These are phyloP conservation scores for Plutomurus gul DNA, from an alignment of 1,140 invertebrate genomes.

Conservation along the genomic window DNA sequence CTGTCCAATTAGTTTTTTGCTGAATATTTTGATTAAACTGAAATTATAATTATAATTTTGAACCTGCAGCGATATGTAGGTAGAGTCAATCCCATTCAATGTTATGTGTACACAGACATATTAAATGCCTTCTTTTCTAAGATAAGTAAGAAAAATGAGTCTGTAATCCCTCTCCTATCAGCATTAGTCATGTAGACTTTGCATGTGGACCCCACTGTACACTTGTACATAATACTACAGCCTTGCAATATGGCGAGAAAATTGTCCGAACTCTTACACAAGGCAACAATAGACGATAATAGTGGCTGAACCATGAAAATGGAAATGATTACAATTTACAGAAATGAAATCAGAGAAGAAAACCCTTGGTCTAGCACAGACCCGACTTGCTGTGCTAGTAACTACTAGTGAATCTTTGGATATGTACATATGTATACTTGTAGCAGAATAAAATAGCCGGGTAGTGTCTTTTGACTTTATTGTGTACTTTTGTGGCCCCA, in stretches of 20 bases:
- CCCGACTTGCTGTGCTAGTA: background rate
- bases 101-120: background rate
- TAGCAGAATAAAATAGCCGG: too few relatives aligned
- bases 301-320: slow-evolving; percentile 2
- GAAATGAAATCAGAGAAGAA: slow-evolving; percentile 15
- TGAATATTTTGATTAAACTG: slow-evolving; percentile 14
- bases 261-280: background rate
- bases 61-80: background rate
- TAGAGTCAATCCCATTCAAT: background rate
- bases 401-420: background rate
- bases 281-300: background rate
- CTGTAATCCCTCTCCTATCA: background rate
- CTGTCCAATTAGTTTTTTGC: slow-evolving; percentile 18
- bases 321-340: slow-evolving; percentile 33
- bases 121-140: too few relatives aligned
- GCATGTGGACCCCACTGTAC: background rate
- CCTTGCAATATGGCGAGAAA: background rate
- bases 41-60: background rate
- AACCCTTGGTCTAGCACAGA: background rate
- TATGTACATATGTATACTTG: too few relatives aligned
- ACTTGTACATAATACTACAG: background rate
- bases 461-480: background rate
- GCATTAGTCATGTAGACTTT: background rate
- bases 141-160: slow-evolving; percentile 22
- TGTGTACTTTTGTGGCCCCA: too few relatives aligned